Evolutionary conservation across 1,140 invertebrate genomes (phyloP).

Genomic region (Phymastichus coffea): DNA sequence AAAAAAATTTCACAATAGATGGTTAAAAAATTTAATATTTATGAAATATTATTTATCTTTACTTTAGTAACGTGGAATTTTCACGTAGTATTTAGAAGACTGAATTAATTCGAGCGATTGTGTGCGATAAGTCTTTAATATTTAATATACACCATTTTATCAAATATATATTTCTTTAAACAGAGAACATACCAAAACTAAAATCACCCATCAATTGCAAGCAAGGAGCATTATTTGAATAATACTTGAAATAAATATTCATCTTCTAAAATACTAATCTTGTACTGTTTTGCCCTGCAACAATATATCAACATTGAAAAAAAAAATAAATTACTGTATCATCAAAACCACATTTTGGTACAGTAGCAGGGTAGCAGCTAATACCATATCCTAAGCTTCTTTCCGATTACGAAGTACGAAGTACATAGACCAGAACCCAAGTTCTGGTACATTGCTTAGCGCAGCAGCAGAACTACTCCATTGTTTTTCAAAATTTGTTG

Average conservation of each 20-base stretch:
- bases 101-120: no score
- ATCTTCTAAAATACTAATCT: constrained; percentile 67
- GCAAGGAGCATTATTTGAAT: constrained; percentile 77
- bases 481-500: constrained; percentile 60
- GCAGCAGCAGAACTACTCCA: constrained; percentile 63
- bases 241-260: constrained; percentile 66
- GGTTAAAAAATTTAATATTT: no score
- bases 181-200: constrained; percentile 68
- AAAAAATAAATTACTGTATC: constrained; percentile 12
- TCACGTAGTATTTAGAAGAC: no score
- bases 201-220: constrained; percentile 84
- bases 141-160: neutral
- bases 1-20: no score
- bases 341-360: constrained; percentile 72
- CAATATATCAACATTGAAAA: constrained; percentile 21
- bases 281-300: constrained; percentile 66
- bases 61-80: no score
- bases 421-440: no score
- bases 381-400: constrained; percentile 80
- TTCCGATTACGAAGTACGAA: no score
- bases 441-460: constrained; percentile 69
- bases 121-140: no score
- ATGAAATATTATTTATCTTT: no score
- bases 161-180: constrained; percentile 57
- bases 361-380: constrained; percentile 73